phyloP scores from a whole-genome alignment of 2,113 vertebrate genomes.

The Anguilla japonica region DNA sequence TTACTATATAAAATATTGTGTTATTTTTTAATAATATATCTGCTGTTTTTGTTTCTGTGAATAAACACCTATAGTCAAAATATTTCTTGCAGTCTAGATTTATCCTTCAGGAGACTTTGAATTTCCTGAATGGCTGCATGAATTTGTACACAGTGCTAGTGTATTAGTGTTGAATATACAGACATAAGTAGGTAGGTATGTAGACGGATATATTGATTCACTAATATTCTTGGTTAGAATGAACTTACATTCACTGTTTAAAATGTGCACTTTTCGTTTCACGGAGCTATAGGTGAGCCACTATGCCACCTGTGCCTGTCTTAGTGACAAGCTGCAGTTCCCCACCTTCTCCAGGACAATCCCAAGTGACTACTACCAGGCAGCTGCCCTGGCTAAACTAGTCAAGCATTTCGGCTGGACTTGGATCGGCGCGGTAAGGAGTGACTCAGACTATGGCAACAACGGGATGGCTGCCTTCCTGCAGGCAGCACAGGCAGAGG shows the following conservation, averaged over 20 bases:
- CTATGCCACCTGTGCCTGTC: slow-evolving; percentile 68
- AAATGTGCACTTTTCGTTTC: too few species aligned
- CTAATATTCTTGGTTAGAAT: not conserved
- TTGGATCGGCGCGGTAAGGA: slow-evolving; percentile 69
- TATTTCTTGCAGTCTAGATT: too few species aligned
- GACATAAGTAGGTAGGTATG: too few species aligned
- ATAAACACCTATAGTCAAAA: not conserved
- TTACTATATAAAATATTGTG: too few species aligned
- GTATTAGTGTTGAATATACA: too few species aligned
- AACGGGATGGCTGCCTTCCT: slow-evolving; percentile 65
- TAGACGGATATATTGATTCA: too few species aligned
- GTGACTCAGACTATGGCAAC: slow-evolving; percentile 70
- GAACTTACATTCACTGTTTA: not conserved
- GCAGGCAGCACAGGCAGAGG: slow-evolving; percentile 47
- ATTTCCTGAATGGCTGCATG: too few species aligned
- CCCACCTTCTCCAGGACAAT: slow-evolving; percentile 70
- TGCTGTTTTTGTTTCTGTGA: not conserved
- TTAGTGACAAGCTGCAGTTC: slow-evolving; percentile 65
- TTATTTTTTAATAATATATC: too few species aligned
- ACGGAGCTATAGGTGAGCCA: slow-evolving; percentile 63
- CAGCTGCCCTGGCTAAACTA: slow-evolving; percentile 57
- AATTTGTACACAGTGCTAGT: too few species aligned
- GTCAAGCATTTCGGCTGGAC: slow-evolving; percentile 69
- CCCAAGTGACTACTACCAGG: slow-evolving; percentile 70
- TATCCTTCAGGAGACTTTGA: too few species aligned